Percentiles rank a stretch among this genome's conserved stretches.
Conservation (phyloP, 2,888 invertebrate genomes). For the Acanthosepion pharaonis region DNA sequence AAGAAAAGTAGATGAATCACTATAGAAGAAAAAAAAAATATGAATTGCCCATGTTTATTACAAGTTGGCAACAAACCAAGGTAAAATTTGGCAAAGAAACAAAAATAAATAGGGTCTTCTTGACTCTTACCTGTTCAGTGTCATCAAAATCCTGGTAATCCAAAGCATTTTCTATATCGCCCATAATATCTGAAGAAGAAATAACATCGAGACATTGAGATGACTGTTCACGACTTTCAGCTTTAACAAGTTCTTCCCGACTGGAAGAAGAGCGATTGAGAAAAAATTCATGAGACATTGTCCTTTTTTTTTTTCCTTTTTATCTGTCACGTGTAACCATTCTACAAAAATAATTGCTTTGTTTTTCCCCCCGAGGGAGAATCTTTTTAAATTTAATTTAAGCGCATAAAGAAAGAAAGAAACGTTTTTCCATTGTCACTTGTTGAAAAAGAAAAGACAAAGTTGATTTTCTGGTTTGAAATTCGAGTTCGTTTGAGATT, state of each 20-base stretch:
- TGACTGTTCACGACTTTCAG: neutral
- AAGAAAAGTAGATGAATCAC: no score
- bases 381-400: neutral
- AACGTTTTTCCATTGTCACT: neutral
- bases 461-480: neutral
- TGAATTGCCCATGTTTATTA: no score
- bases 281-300: neutral
- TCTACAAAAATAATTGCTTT: neutral
- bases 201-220: neutral
- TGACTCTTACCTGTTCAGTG: neutral
- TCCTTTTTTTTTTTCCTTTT: neutral
- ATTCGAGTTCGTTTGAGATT: neutral
- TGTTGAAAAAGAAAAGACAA: neutral
- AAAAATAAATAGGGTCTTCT: neutral
- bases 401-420: neutral
- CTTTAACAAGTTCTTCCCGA: neutral
- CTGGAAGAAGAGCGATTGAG: neutral
- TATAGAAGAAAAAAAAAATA: no score
- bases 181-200: conserved; percentile 33
- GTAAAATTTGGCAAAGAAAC: neutral
- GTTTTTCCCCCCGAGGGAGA: neutral
- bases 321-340: neutral
- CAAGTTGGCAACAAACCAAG: neutral
- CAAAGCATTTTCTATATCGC: neutral
- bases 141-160: conserved; percentile 33